Conservation (phyloP, 2,113 vertebrate genomes). For the Trematocara unimaculatum region DNA sequence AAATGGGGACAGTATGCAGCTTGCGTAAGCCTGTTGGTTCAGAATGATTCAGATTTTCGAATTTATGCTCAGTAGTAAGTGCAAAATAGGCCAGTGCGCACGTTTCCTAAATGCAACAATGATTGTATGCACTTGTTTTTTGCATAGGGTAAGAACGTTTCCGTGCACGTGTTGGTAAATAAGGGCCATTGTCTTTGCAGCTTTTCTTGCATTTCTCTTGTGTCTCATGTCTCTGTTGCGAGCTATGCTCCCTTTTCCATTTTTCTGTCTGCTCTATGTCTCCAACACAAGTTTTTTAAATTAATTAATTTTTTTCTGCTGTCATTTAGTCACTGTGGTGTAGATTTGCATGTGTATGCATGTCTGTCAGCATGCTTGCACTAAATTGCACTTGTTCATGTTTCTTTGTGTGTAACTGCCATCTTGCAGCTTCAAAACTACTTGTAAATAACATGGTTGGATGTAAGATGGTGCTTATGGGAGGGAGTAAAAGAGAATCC, state of each 20-base stretch:
- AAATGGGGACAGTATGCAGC: background rate
- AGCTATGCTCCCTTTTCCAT: background rate
- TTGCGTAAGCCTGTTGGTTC: background rate
- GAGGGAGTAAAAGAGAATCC: background rate
- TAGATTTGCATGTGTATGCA: background rate
- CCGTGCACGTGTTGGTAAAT: background rate
- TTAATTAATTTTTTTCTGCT: background rate
- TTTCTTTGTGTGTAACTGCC: background rate
- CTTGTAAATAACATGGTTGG: constrained; percentile 7
- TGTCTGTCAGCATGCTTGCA: background rate
- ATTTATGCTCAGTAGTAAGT: background rate
- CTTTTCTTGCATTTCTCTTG: background rate
- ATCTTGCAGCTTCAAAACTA: background rate
- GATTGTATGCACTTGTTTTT: background rate
- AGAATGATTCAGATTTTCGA: background rate
- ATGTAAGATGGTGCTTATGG: background rate
- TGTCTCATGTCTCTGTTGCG: background rate
- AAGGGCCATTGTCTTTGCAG: background rate
- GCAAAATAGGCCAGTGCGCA: background rate
- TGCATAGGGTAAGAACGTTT: background rate
- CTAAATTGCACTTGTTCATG: background rate
- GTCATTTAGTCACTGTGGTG: background rate
- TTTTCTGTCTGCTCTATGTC: background rate
- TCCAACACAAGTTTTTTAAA: fast-evolving
- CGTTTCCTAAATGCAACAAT: background rate